phyloP scores from a whole-genome alignment of 35 echinoderm and acorn worm genomes.

The Eucidaris tribuloides region DNA sequence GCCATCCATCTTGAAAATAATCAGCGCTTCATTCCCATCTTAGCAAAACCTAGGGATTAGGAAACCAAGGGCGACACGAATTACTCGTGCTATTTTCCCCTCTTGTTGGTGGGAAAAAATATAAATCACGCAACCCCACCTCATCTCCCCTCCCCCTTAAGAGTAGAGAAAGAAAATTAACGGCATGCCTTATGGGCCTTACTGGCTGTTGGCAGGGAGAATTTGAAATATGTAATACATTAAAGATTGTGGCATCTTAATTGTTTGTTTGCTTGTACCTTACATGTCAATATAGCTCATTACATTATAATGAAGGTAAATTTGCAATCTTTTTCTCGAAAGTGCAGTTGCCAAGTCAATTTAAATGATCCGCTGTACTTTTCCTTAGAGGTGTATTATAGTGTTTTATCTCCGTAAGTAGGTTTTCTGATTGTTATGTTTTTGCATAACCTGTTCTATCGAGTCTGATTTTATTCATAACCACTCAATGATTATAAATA shows the following conservation, averaged over 20 bases:
- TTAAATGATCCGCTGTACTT: neutral
- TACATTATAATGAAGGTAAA: constrained; percentile 30
- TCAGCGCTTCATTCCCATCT: neutral
- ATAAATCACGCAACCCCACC: neutral
- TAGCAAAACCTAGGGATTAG: constrained; percentile 18
- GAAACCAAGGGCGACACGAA: neutral
- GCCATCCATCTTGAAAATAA: constrained; percentile 25
- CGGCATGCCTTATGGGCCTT: neutral
- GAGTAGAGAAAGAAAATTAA: too few relatives aligned
- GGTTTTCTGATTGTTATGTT: constrained; percentile 1
- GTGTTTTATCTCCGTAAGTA: neutral
- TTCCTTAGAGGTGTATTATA: neutral
- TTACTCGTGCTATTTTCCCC: constrained; percentile 9
- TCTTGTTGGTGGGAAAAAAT: constrained; percentile 7
- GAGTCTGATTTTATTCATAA: neutral
- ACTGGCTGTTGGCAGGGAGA: neutral
- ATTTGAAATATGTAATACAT: constrained; percentile 30
- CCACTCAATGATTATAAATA: constrained; percentile 25
- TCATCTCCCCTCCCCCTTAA: too few relatives aligned
- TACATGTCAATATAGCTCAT: constrained; percentile 32
- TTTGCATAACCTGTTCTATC: constrained; percentile 30
- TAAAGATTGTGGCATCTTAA: constrained; percentile 14
- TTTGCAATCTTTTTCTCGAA: constrained; percentile 26
- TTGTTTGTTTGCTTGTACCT: constrained; percentile 35
- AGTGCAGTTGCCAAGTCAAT: constrained; percentile 27